Conservation (phyloP, 2,888 invertebrate genomes). For the Andrena fulva region DNA sequence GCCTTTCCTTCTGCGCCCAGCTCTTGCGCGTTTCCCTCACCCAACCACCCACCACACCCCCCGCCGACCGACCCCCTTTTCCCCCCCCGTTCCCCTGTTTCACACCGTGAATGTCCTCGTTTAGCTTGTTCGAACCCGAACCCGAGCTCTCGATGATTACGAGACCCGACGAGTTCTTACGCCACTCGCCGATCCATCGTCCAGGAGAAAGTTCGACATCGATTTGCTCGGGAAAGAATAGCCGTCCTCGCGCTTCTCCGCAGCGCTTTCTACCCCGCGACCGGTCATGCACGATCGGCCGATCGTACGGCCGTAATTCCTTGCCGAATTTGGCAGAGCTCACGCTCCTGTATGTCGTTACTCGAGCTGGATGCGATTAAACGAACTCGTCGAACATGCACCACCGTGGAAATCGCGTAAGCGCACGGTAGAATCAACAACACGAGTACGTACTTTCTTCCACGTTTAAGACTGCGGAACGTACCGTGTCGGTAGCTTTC, state of each 20-base stretch:
- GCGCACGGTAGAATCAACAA: not conserved
- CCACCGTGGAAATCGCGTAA: not conserved
- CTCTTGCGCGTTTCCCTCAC: not conserved
- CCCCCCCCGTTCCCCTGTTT: not conserved
- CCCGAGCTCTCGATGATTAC: conserved; percentile 28
- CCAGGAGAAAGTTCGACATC: conserved; percentile 43
- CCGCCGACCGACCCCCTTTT: not conserved
- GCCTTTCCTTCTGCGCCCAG: not conserved
- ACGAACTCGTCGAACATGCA: not conserved
- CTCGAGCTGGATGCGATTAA: too few relatives aligned
- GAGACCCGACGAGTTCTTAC: conserved; percentile 57
- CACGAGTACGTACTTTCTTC: not conserved
- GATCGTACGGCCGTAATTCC: not conserved
- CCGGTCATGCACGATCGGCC: not conserved
- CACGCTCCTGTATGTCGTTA: too few relatives aligned
- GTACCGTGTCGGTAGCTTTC: not conserved
- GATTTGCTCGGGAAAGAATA: conserved; percentile 41
- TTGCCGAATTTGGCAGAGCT: not conserved
- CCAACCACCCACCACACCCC: not conserved
- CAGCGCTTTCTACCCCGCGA: conserved; percentile 43
- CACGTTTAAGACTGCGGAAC: not conserved
- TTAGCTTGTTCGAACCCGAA: conserved; percentile 34
- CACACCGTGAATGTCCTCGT: conserved; percentile 23
- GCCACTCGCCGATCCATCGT: conserved; percentile 39
- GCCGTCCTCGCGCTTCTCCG: conserved; percentile 20